These are phyloP conservation scores for Liolophura sinensis DNA, from an alignment of 1,140 invertebrate species.

Conservation along the genomic window DNA sequence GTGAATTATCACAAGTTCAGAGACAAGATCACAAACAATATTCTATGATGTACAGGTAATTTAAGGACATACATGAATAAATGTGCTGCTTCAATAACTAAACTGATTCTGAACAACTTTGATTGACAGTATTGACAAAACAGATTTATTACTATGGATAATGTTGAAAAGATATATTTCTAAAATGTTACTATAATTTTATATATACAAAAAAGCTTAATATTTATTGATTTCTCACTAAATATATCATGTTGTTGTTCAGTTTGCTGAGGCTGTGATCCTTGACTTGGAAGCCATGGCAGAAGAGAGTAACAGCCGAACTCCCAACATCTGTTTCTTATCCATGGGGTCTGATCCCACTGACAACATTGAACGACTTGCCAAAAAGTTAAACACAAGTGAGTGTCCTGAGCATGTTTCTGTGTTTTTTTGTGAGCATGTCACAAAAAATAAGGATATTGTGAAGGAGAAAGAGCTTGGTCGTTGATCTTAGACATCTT, in stretches of 20 bases:
- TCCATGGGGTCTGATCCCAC: slow-evolving; percentile 97
- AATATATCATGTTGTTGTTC: slow-evolving; percentile 37
- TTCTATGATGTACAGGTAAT: too few species aligned
- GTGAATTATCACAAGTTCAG: too few species aligned
- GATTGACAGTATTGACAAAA: background rate
- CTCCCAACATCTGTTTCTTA: slow-evolving; percentile 89
- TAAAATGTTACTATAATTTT: too few species aligned
- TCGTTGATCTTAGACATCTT: too few species aligned
- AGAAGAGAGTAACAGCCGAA: slow-evolving; percentile 83
- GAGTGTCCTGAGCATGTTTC: slow-evolving; percentile 39
- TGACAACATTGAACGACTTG: slow-evolving; percentile 83
- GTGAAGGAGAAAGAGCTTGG: too few species aligned
- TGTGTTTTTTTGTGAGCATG: too few species aligned
- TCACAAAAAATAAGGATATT: too few species aligned
- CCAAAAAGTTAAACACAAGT: slow-evolving; percentile 85
- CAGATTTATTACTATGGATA: too few species aligned
- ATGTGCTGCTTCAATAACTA: background rate
- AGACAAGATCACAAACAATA: too few species aligned
- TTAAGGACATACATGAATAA: background rate
- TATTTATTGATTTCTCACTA: background rate
- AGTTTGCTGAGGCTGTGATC: slow-evolving; percentile 90
- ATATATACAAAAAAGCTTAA: background rate
- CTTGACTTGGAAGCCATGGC: slow-evolving; percentile 89
- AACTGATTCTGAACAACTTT: background rate
- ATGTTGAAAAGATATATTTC: too few species aligned